Evolutionary conservation across 2,888 invertebrate genomes (phyloP), one percentile per base, ranked within the genome.

Genomic region (Ormia ochracea): DNA sequence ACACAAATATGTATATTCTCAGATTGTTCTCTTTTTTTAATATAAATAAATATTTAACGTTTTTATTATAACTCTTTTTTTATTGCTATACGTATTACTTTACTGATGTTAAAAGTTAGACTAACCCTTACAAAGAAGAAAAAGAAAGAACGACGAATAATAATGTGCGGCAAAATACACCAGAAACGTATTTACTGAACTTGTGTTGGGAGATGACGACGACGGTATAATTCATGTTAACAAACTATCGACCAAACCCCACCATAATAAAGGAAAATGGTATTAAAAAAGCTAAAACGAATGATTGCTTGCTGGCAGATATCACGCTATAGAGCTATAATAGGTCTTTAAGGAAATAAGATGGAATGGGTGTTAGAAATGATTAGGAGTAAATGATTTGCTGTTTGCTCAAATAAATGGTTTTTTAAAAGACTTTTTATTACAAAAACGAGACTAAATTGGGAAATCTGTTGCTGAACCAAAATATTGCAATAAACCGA

Each of bases 121-220:
- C 78, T 80, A 70, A 73, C 76, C 68, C 69, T 73, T 58, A 14
- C 48, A 61, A 59, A 56, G 26, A 28, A 59, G 50, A 28, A 54
- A 61, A 59, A 56, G 26, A 28, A 59, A 58, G 21, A 52, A 45
- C 33, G 41, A 59, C 31, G n/a, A 52, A 54, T 17, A 52, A 54
- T 54, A 76, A 63, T 73, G 56, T 59, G 74, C 59, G 66, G 69
- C 74, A 52, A 78, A 76, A 75, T 82, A 81, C 82, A 81, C 82
- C 81, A 74, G 82, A 83, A 82, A 81, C 75, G 70, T 81, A 75
- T n/a, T n/a, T n/a, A 84, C 83, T 84, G 81, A 83, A 82, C 58
- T 36, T 31, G 73, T 75, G 58, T 21, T 41, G n/a, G 19, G 61
- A 61, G 52, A 50, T 54, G 52, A 58, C 48, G 58, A 56, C 63